A percentile compares a stretch with the other conserved stretches of the same genome.
Conservation (phyloP, 53 echinoderm and acorn worm genomes). For the Actinopyga echinites region DNA sequence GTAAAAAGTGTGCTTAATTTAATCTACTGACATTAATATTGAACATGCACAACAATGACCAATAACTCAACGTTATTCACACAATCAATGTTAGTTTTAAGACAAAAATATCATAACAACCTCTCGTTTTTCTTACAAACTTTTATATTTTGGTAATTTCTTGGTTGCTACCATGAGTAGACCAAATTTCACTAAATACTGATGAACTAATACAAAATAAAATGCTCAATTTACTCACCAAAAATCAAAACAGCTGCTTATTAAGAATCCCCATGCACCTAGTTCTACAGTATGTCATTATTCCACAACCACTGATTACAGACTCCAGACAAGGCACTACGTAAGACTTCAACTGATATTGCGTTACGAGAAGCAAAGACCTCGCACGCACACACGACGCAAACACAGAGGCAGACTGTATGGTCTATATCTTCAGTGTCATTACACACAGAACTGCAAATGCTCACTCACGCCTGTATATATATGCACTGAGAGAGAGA, state of each 20-base stretch:
- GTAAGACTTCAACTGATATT: background rate
- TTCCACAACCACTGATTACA: slow-evolving; percentile 35
- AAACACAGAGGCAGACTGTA: background rate
- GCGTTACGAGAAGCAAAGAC: slow-evolving; percentile 20
- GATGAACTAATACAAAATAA: background rate
- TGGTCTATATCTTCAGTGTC: background rate
- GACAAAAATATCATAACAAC: too few species aligned
- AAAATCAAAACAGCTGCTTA: slow-evolving; percentile 25
- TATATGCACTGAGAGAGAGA: background rate
- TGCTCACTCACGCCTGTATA: background rate
- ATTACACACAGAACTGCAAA: slow-evolving; percentile 2
- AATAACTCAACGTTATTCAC: too few species aligned
- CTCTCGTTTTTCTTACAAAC: too few species aligned
- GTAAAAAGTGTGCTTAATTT: too few species aligned
- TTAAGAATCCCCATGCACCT: background rate
- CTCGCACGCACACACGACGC: background rate
- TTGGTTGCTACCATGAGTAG: too few species aligned
- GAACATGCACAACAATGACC: too few species aligned
- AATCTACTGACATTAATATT: too few species aligned
- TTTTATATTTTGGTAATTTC: too few species aligned
- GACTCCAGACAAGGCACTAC: slow-evolving; percentile 26
- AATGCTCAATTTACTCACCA: slow-evolving; percentile 22
- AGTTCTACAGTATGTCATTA: slow-evolving; percentile 17
- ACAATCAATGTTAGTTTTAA: too few species aligned
- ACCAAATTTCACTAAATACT: background rate